Evolutionary conservation across 2,888 invertebrate species (phyloP).

Genomic region (Drosophila planitibia): DNA sequence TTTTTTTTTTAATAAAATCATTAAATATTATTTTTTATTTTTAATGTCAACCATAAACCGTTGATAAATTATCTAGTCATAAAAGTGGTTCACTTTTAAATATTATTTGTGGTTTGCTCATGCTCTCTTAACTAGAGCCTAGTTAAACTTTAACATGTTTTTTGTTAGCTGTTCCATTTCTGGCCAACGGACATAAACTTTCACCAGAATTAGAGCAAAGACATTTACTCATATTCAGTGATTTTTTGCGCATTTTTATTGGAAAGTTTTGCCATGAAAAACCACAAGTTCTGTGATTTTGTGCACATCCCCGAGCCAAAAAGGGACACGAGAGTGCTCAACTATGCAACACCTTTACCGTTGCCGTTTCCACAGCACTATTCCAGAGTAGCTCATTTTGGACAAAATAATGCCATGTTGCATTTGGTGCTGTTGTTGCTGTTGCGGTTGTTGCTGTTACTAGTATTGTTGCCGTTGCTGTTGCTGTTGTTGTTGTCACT

Average conservation of each 20-base stretch:
- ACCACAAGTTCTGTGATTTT: conserved; percentile 12
- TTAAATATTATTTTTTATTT: not conserved
- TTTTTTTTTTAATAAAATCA: not conserved
- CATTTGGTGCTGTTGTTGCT: conserved; percentile 26
- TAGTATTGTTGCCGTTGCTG: conserved; percentile 34
- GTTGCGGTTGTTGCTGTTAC: conserved; percentile 28
- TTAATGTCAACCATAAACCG: not conserved
- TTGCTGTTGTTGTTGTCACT: conserved; percentile 10
- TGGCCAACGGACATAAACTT: not conserved
- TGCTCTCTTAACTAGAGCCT: not conserved
- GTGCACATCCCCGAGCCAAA: conserved; percentile 28
- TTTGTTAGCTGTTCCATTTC: not conserved
- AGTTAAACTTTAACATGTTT: not conserved
- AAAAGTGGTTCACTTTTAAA: not conserved
- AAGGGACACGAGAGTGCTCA: conserved; percentile 38
- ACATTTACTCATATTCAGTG: not conserved
- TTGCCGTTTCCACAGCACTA: conserved; percentile 11
- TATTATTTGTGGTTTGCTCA: not conserved
- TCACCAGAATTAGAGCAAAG: not conserved
- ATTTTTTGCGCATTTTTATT: not conserved
- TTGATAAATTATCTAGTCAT: not conserved
- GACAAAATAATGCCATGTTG: conserved; percentile 47
- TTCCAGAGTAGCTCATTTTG: conserved; percentile 51
- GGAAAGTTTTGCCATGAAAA: not conserved
- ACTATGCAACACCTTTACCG: conserved; percentile 63